Conservation (phyloP, 2,113 vertebrate species). For the Lutjanus erythropterus region DNA sequence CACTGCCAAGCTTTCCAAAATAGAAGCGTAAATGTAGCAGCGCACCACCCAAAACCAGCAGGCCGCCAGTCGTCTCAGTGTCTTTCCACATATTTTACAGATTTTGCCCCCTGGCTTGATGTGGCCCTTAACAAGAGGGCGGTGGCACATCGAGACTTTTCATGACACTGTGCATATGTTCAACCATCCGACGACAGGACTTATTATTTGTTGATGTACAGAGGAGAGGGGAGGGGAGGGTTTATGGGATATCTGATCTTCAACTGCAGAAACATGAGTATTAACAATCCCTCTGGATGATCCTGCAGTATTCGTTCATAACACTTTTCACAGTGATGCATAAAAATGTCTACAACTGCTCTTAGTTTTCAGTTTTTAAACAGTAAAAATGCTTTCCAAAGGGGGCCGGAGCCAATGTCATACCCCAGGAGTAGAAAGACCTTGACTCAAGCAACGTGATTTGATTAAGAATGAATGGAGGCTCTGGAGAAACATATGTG, state of each 20-base stretch:
- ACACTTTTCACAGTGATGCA: background rate
- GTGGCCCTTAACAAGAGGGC: slow-evolving; percentile 54
- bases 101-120: slow-evolving; percentile 66
- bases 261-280: background rate
- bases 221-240: slow-evolving; percentile 5
- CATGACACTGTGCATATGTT: slow-evolving; percentile 40
- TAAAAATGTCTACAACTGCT: background rate
- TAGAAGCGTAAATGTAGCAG: slow-evolving; percentile 61
- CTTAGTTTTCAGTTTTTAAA: slow-evolving; percentile 23
- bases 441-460: slow-evolving; percentile 40
- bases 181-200: slow-evolving; percentile 31
- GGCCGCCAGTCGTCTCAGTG: slow-evolving; percentile 47
- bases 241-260: slow-evolving; percentile 21
- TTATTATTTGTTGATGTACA: slow-evolving; percentile 6
- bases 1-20: slow-evolving; percentile 71
- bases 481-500: slow-evolving; percentile 51
- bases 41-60: slow-evolving; percentile 76
- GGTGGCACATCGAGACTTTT: slow-evolving; percentile 34
- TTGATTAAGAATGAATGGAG: slow-evolving; percentile 31
- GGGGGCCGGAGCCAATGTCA: background rate
- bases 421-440: slow-evolving; percentile 6
- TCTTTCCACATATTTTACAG: slow-evolving; percentile 62
- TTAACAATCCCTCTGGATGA: background rate
- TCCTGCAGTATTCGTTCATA: background rate
- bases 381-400: background rate